These are phyloP conservation scores for Pipistrellus pipistrellus DNA, from an alignment of 2,797 vertebrate genomes.

Conservation along the genomic window DNA sequence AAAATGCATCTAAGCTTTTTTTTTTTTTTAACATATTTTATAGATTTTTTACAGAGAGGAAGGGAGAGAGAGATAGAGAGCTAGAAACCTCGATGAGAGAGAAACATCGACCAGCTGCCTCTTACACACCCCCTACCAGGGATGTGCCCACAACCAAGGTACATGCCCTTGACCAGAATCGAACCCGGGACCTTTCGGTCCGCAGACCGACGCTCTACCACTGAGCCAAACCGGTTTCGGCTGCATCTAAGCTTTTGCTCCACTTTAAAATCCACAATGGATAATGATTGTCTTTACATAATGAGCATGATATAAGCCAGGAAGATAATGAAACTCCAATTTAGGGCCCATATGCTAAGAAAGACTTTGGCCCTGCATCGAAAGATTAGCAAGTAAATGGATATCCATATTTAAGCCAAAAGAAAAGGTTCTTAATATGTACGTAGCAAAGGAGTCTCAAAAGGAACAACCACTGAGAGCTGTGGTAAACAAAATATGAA, in stretches of 20 bases:
- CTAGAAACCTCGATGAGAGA: no score
- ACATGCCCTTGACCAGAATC: no score
- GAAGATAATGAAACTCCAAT: neutral
- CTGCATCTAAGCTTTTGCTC: neutral
- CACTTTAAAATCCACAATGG: constrained; percentile 9
- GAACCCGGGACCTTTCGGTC: no score
- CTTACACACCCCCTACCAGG: no score
- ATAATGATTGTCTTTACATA: neutral
- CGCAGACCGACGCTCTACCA: no score
- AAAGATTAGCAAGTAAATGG: neutral
- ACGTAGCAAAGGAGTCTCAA: neutral
- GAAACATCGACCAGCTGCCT: no score
- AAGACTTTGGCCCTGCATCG: neutral
- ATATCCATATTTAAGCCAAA: neutral
- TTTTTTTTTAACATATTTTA: no score
- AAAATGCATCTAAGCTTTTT: neutral
- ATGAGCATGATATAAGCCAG: neutral
- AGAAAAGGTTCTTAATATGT: neutral
- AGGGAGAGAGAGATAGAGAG: no score
- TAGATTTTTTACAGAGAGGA: no score
- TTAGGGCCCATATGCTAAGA: neutral
- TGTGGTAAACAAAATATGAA: neutral
- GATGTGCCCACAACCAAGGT: no score
- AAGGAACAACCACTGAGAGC: neutral
- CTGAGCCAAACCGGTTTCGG: no score